These are phyloP conservation scores for Hipposideros larvatus DNA, from an alignment of 2,797 vertebrate species.

Conservation along the genomic window DNA sequence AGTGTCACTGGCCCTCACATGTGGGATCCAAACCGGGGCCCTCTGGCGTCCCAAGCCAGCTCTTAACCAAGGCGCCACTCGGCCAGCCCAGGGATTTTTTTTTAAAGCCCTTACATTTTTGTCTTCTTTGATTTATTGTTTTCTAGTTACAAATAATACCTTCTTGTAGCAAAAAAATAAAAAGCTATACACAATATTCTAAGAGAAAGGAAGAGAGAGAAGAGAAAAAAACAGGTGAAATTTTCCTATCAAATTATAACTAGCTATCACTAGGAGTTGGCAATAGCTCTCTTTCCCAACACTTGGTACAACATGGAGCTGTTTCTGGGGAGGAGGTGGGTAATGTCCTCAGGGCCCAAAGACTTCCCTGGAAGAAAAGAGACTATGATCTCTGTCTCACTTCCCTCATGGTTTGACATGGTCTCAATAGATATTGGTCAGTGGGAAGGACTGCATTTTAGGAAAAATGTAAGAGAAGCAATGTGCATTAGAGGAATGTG, in stretches of 20 bases:
- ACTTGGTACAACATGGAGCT: neutral
- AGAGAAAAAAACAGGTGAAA: neutral
- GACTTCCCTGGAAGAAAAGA: neutral
- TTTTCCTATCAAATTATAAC: neutral
- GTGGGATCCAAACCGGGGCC: too few species aligned
- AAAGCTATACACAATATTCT: neutral
- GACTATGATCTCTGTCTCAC: neutral
- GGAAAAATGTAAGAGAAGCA: neutral
- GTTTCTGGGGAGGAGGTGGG: neutral
- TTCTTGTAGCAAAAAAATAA: neutral
- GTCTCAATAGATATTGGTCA: neutral
- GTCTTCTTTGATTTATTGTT: slow-evolving; percentile 40
- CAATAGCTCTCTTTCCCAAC: neutral
- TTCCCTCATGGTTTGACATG: slow-evolving; percentile 20
- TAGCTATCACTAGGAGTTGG: neutral
- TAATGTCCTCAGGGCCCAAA: neutral
- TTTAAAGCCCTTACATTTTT: neutral
- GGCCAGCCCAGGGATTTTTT: neutral
- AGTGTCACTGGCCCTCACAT: too few species aligned
- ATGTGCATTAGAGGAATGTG: neutral
- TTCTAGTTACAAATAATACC: slow-evolving; percentile 46
- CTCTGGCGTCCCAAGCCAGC: too few species aligned
- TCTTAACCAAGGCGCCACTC: too few species aligned
- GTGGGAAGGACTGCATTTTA: neutral
- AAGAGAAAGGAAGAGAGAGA: neutral